Evolutionary conservation across 2,113 vertebrate species (phyloP).

Genomic region (Dipodomys ordii): DNA sequence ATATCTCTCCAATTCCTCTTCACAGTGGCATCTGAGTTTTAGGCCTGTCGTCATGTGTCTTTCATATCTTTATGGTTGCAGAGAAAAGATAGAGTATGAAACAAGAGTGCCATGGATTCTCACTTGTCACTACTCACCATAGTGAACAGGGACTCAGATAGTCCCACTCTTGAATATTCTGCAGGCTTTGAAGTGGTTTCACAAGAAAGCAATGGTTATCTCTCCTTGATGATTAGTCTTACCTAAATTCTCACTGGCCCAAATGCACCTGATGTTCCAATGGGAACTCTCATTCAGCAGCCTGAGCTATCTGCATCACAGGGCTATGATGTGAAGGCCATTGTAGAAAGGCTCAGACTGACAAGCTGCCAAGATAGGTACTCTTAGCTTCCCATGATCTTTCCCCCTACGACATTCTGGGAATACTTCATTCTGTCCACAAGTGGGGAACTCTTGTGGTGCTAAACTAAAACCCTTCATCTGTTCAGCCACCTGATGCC

Average conservation of each 20-base stretch:
- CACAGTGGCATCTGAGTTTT: background rate
- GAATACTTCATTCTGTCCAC: background rate
- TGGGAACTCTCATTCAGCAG: background rate
- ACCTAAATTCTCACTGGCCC: background rate
- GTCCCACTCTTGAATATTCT: background rate
- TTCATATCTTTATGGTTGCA: background rate
- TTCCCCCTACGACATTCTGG: background rate
- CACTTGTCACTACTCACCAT: background rate
- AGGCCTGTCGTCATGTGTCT: background rate
- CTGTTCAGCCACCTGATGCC: background rate
- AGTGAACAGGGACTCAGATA: background rate
- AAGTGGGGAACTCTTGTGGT: background rate
- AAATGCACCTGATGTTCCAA: background rate
- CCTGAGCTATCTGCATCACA: background rate
- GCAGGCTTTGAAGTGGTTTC: background rate
- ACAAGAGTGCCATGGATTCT: background rate
- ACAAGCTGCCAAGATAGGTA: background rate
- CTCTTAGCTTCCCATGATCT: background rate
- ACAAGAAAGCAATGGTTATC: background rate
- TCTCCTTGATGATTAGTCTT: background rate
- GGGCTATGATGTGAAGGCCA: background rate
- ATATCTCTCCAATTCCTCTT: background rate
- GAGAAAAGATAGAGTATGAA: background rate
- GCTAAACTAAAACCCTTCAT: background rate
- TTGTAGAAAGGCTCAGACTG: background rate